Percentiles rank a stretch among this genome's conserved stretches.
phyloP scores from a whole-genome alignment of 1,140 invertebrate genomes.

The Trypoxylus dichotomus region DNA sequence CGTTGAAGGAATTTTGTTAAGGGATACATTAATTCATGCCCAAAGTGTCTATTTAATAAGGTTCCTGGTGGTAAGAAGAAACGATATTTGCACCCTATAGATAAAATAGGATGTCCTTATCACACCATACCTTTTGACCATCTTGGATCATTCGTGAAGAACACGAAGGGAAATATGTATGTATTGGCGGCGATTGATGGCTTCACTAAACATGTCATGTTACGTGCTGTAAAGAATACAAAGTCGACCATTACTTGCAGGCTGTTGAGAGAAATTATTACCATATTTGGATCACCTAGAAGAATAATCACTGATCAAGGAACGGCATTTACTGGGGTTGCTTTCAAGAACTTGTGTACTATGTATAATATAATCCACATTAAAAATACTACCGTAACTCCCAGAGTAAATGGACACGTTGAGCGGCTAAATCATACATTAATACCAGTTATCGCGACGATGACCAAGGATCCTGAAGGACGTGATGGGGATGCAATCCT shows the following conservation, averaged over 20 bases:
- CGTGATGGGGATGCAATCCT: slow-evolving; percentile 40
- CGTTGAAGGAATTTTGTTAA: background rate
- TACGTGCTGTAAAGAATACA: slow-evolving; percentile 28
- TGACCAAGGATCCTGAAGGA: slow-evolving; percentile 35
- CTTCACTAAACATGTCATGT: slow-evolving; percentile 46
- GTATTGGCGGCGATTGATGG: slow-evolving; percentile 33
- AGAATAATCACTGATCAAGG: slow-evolving; percentile 47
- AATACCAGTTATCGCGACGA: slow-evolving; percentile 37
- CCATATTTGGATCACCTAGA: slow-evolving; percentile 45
- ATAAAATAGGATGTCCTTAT: slow-evolving; percentile 32
- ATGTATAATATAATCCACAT: slow-evolving; percentile 40
- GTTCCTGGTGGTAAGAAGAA: slow-evolving; percentile 16
- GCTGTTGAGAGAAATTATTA: no score
- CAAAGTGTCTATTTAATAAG: slow-evolving; percentile 29
- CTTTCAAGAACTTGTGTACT: no score
- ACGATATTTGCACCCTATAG: slow-evolving; percentile 31
- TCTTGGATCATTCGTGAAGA: slow-evolving; percentile 28
- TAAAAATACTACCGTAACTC: slow-evolving; percentile 46
- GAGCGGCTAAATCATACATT: slow-evolving; percentile 44
- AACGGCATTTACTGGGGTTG: slow-evolving; percentile 45
- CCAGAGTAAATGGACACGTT: slow-evolving; percentile 50
- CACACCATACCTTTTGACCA: slow-evolving; percentile 39
- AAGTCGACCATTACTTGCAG: background rate
- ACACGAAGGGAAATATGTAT: no score
- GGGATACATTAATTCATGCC: slow-evolving; percentile 24